Evolutionary conservation across 2,113 vertebrate species (phyloP).

Genomic region (Ammodytes dubius): DNA sequence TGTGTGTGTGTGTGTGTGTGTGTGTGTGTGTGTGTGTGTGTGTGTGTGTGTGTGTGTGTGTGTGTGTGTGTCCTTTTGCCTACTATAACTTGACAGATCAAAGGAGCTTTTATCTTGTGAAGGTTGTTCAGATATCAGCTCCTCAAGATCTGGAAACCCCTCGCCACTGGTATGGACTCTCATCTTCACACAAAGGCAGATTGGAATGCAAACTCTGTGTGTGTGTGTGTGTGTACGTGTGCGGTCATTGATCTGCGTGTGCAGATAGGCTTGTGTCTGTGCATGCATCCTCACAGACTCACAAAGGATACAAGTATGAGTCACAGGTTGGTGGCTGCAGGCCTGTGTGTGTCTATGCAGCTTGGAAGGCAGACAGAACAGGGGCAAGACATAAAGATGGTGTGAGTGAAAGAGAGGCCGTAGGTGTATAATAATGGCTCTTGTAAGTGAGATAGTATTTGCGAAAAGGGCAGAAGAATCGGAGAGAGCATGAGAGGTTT

Average conservation of each 20-base stretch:
- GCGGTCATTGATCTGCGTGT: background rate
- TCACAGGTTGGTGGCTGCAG: conserved; percentile 64
- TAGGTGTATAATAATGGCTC: background rate
- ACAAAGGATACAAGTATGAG: conserved; percentile 46
- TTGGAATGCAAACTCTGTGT: conserved; percentile 43
- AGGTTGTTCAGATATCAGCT: conserved; percentile 62
- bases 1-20: background rate
- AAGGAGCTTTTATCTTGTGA: conserved; percentile 63
- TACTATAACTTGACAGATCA: conserved; percentile 49
- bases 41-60: background rate
- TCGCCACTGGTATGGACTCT: conserved; percentile 36
- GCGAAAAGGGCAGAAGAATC: conserved; percentile 29
- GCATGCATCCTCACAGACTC: conserved; percentile 23
- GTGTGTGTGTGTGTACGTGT: background rate
- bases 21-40: background rate
- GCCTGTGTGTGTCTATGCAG: conserved; percentile 44
- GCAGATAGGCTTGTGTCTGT: conserved; percentile 18
- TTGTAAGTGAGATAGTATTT: conserved; percentile 13
- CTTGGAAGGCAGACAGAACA: conserved; percentile 4
- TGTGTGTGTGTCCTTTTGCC: background rate
- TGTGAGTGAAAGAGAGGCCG: background rate
- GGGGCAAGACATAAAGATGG: background rate
- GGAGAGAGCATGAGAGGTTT: conserved; percentile 57
- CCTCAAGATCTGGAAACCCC: conserved; percentile 51
- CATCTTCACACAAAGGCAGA: conserved; percentile 54